Conservation (phyloP, 2,888 invertebrate genomes). For the Oscheius sp. region DNA sequence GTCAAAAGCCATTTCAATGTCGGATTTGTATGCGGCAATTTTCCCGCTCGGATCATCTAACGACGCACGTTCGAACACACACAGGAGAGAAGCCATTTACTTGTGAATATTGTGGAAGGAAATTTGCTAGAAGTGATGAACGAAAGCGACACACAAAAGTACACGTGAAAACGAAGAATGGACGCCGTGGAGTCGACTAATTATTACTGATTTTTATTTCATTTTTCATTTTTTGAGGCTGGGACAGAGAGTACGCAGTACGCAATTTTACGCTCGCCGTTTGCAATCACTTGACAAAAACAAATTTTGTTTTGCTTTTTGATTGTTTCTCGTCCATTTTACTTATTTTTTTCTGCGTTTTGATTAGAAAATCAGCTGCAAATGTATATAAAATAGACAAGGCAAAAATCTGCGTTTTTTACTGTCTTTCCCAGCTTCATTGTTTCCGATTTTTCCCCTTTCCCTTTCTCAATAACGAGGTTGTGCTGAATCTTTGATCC, state of each 20-base stretch:
- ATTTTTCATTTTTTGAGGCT: not conserved
- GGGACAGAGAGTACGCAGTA: not conserved
- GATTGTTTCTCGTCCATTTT: too few relatives aligned
- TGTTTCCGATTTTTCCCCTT: not conserved
- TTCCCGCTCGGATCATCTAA: constrained; percentile 95
- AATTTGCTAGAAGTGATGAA: constrained; percentile 96
- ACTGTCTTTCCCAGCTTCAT: not conserved
- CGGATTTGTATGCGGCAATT: constrained; percentile 98
- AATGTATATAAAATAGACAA: not conserved
- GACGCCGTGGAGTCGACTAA: constrained; percentile 19
- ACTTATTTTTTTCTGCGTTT: not conserved
- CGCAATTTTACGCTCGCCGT: not conserved
- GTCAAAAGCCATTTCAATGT: constrained; percentile 79
- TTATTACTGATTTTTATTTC: not conserved
- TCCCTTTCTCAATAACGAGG: constrained; percentile 13
- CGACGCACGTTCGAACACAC: constrained; percentile 94
- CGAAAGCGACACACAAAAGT: constrained; percentile 99
- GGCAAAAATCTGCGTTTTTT: too few relatives aligned
- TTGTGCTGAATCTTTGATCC: constrained; percentile 27
- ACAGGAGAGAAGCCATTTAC: constrained; percentile 88
- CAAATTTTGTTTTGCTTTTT: too few relatives aligned
- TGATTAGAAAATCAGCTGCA: not conserved
- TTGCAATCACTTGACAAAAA: too few relatives aligned
- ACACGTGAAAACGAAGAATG: constrained; percentile 42
- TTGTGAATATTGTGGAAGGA: constrained; percentile 96